Base-by-base conservation (phyloP, 2,888 invertebrate species). In the Microplitis manilae region DNA sequence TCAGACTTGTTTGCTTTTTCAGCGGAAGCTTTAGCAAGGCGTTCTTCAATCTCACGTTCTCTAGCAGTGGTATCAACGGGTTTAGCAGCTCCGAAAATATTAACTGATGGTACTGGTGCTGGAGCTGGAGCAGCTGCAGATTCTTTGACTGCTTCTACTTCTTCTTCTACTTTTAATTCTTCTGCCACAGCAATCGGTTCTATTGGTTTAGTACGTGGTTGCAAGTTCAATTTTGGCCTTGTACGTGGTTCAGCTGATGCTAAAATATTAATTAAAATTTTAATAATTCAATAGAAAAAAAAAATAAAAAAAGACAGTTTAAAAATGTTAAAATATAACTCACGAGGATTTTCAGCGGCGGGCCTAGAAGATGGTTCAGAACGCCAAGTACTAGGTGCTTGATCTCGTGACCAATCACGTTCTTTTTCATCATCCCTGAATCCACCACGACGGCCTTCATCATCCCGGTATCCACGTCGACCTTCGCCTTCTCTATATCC, bases 51-150 rank as follows among this genome's bases (percentile, higher is more conserved):
- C 91, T 97, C 96, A 74, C 96, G 92, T 86, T 98, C 97, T 84
- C 95, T 93, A 68, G 96, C 95, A 73, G 96, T 94, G 1, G 98
- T 98, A 88, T 98, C 97, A 0, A 98, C 98, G 0, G 98, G 98
- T 88, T 96, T 97, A 17, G 98, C 98, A 41, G 94, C 95, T n/a
- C 98, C 98, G 89, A 98, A 98, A 83, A 98, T 97, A 77, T 94
- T 95, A 68, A 94, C 93, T 0, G 94, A 92, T 1, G 94, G 91
- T 72, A 92, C 92, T 8, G 92, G 92, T 74, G 91, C 89, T n/a
- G 92, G 88, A 60, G 90, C 87, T 8, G 87, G 82, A 17, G 81
- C 80, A 39, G 83, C 81, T 41, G 81, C 79, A 38, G 85, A 81
- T 68, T 83, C 80, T 85, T 80, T 91, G 38, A 81, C 84, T 38